Conservation (phyloP, 2,113 vertebrate genomes). For the Labeo rohita region DNA sequence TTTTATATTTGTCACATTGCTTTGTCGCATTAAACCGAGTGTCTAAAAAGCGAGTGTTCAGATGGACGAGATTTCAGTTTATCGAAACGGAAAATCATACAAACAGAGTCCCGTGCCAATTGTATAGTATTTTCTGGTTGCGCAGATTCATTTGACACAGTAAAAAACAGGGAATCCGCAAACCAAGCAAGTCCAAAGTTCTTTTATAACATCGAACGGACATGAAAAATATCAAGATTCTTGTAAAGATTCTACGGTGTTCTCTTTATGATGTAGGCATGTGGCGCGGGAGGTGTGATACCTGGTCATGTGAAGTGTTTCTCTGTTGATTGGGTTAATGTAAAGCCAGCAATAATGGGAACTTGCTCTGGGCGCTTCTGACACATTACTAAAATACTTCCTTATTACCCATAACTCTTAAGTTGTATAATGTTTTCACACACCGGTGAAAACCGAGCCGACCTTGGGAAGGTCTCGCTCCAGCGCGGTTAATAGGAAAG, state of each 20-base stretch:
- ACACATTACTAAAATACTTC: slow-evolving; percentile 72
- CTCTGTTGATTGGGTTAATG: slow-evolving; percentile 74
- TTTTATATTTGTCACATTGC: neutral
- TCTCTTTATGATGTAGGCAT: slow-evolving; percentile 16
- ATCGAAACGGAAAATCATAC: neutral
- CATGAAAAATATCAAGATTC: neutral
- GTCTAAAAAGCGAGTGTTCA: neutral
- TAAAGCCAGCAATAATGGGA: slow-evolving; percentile 71
- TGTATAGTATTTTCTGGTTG: neutral
- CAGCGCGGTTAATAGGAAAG: slow-evolving; percentile 4
- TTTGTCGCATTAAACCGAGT: too few relatives aligned
- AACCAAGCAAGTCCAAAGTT: neutral
- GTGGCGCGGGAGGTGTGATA: slow-evolving; percentile 4
- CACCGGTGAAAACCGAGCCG: neutral
- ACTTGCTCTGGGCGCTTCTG: slow-evolving; percentile 68
- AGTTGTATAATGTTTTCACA: neutral
- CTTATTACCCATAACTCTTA: slow-evolving; percentile 68
- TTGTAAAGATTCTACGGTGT: neutral
- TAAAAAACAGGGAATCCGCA: neutral
- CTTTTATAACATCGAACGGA: neutral
- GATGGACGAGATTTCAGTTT: neutral
- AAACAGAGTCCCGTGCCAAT: neutral
- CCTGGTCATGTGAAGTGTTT: slow-evolving; percentile 54
- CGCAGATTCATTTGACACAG: neutral
- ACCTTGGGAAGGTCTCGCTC: slow-evolving; percentile 14